Conservation (phyloP, 2,888 invertebrate genomes). For the Ennomos quercinarius region DNA sequence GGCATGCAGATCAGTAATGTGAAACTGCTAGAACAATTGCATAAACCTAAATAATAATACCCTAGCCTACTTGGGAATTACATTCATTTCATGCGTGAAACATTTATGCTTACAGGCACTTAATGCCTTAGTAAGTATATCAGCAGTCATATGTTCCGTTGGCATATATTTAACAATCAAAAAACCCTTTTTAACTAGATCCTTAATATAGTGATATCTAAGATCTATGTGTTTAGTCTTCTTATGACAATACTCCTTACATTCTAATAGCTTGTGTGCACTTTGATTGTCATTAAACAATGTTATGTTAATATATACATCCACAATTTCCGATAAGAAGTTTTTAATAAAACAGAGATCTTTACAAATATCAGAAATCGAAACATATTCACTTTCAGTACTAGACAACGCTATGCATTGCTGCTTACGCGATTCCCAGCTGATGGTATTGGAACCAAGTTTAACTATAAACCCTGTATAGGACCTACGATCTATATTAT, state of each 20-base stretch:
- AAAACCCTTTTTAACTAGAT: not conserved
- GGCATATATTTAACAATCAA: slow-evolving; percentile 9
- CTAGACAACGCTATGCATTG: slow-evolving; percentile 31
- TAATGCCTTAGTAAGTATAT: slow-evolving; percentile 16
- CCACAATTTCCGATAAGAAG: slow-evolving; percentile 10
- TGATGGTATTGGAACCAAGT: slow-evolving; percentile 20
- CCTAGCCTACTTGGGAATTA: not conserved
- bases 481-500: slow-evolving; percentile 29
- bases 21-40: too few species aligned
- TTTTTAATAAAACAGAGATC: slow-evolving; percentile 18
- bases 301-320: not conserved
- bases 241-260: slow-evolving; percentile 8
- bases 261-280: slow-evolving; percentile 13
- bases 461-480: slow-evolving; percentile 37
- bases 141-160: slow-evolving; percentile 17
- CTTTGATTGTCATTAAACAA: slow-evolving; percentile 23
- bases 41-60: not conserved
- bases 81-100: not conserved
- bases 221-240: slow-evolving; percentile 22
- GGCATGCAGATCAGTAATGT: too few species aligned
- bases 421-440: slow-evolving; percentile 39
- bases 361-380: slow-evolving; percentile 32
- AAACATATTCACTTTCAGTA: slow-evolving; percentile 41
- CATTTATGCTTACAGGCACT: slow-evolving; percentile 8
- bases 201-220: slow-evolving; percentile 12